Evolutionary conservation across 2,888 invertebrate genomes (phyloP), one percentile per base, ranked within the genome.

Genomic region (Plebejus anna): DNA sequence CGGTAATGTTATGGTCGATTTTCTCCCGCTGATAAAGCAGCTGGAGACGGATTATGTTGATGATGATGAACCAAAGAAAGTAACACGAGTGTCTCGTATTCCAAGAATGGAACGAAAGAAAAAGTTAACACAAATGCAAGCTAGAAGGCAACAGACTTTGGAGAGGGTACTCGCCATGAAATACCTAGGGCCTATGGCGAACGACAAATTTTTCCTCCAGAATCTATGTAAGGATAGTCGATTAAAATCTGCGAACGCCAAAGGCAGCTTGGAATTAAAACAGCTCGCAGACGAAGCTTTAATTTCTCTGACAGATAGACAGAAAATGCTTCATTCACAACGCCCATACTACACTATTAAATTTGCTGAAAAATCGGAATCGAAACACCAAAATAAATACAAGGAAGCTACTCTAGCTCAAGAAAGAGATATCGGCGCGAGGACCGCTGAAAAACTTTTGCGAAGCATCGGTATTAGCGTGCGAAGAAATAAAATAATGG

Each of bases 171-270:
- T 94, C 51, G 92, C 94, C 51, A 91, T 90, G 90, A 94, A 94
- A 83, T 94, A 94, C 83, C 84, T 93, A 7, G 94, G 92, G 1
- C 92, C 92, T 1, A 93, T 93, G 93, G 93, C 94, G 6, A 91
- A 92, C 59, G 94, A 93, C 80, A 94, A 93, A 79, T 93, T 93
- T 82, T 93, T 92, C 80, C 85, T 93, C 32, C 87, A 89, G 79
- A 86, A 88, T 71, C 85, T 93, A 1, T 83, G 81, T 22, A 84
- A 88, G 47, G 92, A 93, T 78, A 84, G 82, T 59, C 84, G 92
- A n/a, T 80, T 93, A 22, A 82, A 84, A 76, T 91, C 92, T 57
- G 93, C 94, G 0, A 94, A 94, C 81, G 80, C 87, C 1, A 81
- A 80, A 71, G 93, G 94, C 32, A 90, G 89, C 80, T 59, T 79